These are phyloP conservation scores for Dipus sagitta DNA, from an alignment of 2,797 vertebrate species.

Conservation along the genomic window DNA sequence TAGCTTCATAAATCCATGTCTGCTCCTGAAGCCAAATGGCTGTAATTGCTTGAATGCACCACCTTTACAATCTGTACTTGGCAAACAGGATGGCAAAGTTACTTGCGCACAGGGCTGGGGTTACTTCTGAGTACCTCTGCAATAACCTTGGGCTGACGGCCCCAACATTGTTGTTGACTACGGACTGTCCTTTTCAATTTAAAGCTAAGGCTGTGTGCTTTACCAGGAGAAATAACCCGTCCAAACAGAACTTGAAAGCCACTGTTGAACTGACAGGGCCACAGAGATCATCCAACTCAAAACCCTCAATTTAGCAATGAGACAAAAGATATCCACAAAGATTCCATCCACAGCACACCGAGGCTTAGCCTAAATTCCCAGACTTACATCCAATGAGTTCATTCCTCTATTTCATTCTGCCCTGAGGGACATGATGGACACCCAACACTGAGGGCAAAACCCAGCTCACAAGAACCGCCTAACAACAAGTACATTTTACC, in stretches of 20 bases:
- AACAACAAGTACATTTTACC: slow-evolving; percentile 23
- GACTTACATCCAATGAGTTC: background rate
- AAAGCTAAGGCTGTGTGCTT: slow-evolving; percentile 20
- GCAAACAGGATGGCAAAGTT: background rate
- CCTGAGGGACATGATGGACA: background rate
- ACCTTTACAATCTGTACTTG: background rate
- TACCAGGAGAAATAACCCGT: background rate
- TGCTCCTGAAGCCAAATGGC: slow-evolving; percentile 11
- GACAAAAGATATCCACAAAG: slow-evolving; percentile 39
- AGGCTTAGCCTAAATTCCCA: slow-evolving; percentile 7
- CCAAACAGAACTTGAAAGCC: slow-evolving; percentile 38
- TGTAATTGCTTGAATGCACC: background rate
- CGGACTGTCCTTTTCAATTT: slow-evolving; percentile 15
- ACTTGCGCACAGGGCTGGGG: background rate
- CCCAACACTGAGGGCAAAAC: background rate
- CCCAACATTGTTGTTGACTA: background rate
- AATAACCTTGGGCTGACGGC: background rate
- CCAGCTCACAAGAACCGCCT: slow-evolving; percentile 17
- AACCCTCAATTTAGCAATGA: slow-evolving; percentile 53
- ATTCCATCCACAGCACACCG: background rate
- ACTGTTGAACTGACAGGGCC: background rate
- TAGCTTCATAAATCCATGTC: slow-evolving; percentile 23
- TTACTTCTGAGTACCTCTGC: background rate
- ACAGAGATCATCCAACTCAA: slow-evolving; percentile 45
- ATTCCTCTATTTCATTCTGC: slow-evolving; percentile 7